Evolutionary conservation across 2,113 vertebrate genomes (phyloP).

Genomic region (Lophochroa leadbeateri): DNA sequence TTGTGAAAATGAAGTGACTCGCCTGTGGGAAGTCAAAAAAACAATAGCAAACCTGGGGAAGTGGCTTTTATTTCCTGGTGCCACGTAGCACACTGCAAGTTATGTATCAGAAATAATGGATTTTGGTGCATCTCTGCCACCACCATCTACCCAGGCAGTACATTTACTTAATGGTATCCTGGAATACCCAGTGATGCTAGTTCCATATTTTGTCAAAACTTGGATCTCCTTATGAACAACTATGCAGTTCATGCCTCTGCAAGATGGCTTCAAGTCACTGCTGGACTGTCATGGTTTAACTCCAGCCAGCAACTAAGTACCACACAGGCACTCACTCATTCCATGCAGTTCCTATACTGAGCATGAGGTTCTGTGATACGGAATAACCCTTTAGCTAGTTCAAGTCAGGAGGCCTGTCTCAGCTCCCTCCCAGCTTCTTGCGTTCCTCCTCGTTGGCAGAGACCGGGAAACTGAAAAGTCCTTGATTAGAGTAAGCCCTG

Average conservation of each 20-base stretch:
- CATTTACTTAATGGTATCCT: not conserved
- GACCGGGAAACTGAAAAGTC: not conserved
- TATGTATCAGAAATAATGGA: not conserved
- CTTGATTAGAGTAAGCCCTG: not conserved
- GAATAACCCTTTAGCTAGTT: not conserved
- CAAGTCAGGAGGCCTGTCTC: not conserved
- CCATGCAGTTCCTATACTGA: not conserved
- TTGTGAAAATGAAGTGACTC: not conserved
- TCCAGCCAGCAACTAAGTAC: not conserved
- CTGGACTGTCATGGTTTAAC: not conserved
- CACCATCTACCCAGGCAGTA: not conserved
- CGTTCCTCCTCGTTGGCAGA: not conserved
- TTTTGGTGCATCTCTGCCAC: not conserved
- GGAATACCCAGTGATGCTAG: fast-evolving
- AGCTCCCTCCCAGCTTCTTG: not conserved
- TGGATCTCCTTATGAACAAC: not conserved
- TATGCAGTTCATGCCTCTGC: not conserved
- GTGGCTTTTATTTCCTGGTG: not conserved
- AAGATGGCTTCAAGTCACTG: not conserved
- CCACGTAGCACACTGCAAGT: not conserved
- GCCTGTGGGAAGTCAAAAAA: not conserved
- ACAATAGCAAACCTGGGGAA: fast-evolving
- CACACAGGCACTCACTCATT: not conserved
- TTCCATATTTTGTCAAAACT: not conserved
- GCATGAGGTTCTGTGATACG: not conserved